Base-by-base conservation (phyloP, 2,888 invertebrate genomes). In the Trilocha varians region DNA sequence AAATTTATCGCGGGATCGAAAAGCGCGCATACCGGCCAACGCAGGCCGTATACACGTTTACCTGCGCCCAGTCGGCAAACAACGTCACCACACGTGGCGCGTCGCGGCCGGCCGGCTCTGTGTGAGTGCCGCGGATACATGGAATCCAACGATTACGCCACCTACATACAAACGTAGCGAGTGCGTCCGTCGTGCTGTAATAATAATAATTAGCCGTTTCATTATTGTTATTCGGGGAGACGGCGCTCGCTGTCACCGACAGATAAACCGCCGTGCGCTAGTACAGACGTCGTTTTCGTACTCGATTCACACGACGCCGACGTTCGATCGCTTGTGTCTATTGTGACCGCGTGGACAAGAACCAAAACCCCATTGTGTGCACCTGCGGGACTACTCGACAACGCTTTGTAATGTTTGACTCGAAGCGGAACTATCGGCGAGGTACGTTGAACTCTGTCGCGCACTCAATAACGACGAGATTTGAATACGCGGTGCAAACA, bases 1-100 rank as follows among this genome's bases (percentile, higher is more conserved):
- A 72, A 78, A 79, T 79, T 78, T 78, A 80, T 80, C 77, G 71
- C 70, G 59, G 65, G 79, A 79, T 82, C 78, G 72, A 79, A 78
- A 76, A 65, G 63, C 61, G 61, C 59, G 53, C 58, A 59, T 60
- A 59, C 56, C 64, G 62, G 65, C 65, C 67, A 63, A 62, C 64
- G 59, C 65, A 53, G 52, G 56, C 56, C 45, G 55, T 57, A 44
- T 54, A 52, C 49, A 59, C 57, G 54, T 55, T 62, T 65, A 65
- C 65, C 68, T 71, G 71, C 58, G 65, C 64, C 64, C 63, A 62
- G 59, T 59, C 55, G 58, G 48, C 59, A 18, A 55, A 44, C 62
- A 63, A 69, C 78, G 78, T 77, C 74, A 71, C 59, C 70, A 70
- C 76, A 76, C 78, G 79, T 80, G 79, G 72, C 69, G 67, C 52